These are phyloP conservation scores for Calliopum simillimum DNA, from an alignment of 2,888 invertebrate species.

Conservation along the genomic window DNA sequence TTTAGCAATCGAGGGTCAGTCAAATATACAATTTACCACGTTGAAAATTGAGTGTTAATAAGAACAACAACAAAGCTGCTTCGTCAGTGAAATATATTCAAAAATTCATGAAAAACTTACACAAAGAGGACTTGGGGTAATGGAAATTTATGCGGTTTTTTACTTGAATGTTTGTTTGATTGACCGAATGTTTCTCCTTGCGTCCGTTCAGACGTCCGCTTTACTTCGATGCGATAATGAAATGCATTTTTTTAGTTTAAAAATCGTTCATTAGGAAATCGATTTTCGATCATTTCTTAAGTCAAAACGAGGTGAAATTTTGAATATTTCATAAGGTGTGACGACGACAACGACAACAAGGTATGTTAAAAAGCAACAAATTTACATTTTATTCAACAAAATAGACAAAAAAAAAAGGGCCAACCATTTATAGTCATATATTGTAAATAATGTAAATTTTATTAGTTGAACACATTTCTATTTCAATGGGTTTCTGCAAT, in stretches of 20 bases:
- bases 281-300: conserved; percentile 21
- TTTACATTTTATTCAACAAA: no score
- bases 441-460: no score
- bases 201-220: neutral
- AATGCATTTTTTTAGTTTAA: conserved; percentile 24
- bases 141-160: conserved; percentile 15
- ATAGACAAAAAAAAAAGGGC: no score
- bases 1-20: no score
- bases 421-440: no score
- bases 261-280: conserved; percentile 24
- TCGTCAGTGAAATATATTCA: no score
- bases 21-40: no score
- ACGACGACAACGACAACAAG: neutral
- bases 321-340: conserved; percentile 31
- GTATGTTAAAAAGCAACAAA: conserved; percentile 10
- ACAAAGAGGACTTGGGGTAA: neutral
- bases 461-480: no score
- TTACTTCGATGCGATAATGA: conserved; percentile 26
- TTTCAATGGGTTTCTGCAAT: no score
- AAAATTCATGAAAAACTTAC: no score
- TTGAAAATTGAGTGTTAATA: no score
- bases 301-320: conserved; percentile 34
- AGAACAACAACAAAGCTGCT: no score
- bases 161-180: neutral
- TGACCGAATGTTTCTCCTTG: neutral